Base-by-base conservation (phyloP, 2,797 vertebrate species). In the Dallia pectoralis region DNA sequence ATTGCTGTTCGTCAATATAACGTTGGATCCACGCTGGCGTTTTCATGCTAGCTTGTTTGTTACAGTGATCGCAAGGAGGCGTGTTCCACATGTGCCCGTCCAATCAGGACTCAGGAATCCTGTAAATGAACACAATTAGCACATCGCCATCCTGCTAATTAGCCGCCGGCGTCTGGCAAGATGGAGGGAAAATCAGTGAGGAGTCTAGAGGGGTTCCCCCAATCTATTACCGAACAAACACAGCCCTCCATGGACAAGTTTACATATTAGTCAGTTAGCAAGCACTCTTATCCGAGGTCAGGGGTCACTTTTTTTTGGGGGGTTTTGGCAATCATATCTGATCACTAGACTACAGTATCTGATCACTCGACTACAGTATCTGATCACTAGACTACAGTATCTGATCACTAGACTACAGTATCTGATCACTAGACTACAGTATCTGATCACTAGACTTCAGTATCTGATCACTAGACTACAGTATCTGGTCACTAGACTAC, bases 111-210 rank as follows among this genome's bases (percentile, higher is more conserved):
- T 95, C 93, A 95, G 94, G 96, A 97, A 96, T 95, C 94, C 95
- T 96, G 95, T 96, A 96, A 97, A 96, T 97, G 96, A 97, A 96
- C 94, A 95, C 95, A 97, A 97, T 98, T 98, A 97, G 95, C 94
- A 92, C 91, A 95, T 94, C 94, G 93, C 95, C 95, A 94, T 95
- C 93, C 94, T 92, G 93, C 95, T 97, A 97, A 97, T 98, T 97
- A 97, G 95, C 95, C 95, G 93, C 92, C 92, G 93, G 93, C 93
- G 93, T 95, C 94, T 95, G 92, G 92, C 94, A 93, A 93, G 93
- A 93, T 84, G 93, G 93, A 92, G 91, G 92, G 94, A 93, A 95
- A 95, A 93, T 94, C 91, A 70, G 87, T 86, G 81, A 27, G 78
- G 85, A 87, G 87, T 88, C 86, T 87, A 77, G 89, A 88, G 87